Conservation (phyloP, 2,797 vertebrate species). For the Halcyon chelicuti region DNA sequence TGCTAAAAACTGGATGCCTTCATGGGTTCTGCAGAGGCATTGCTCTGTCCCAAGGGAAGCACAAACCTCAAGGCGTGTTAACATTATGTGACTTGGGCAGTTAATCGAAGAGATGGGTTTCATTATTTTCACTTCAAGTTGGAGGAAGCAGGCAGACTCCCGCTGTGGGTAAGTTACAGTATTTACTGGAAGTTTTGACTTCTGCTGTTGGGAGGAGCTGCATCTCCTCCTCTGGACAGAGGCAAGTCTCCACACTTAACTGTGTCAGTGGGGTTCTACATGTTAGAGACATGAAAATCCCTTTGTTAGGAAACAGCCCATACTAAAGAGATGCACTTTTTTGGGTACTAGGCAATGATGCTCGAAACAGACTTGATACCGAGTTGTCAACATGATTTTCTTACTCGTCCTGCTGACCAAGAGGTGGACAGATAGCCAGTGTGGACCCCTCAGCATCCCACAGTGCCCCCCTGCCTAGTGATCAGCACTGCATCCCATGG, state of each 20-base stretch:
- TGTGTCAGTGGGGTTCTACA: rapidly evolving
- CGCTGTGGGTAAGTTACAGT: background rate
- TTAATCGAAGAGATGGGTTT: background rate
- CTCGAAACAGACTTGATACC: background rate
- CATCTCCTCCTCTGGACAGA: background rate
- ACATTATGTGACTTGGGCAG: background rate
- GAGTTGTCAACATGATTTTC: background rate
- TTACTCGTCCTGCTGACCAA: background rate
- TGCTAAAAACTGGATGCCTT: background rate
- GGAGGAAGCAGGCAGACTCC: background rate
- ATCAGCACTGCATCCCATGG: rapidly evolving
- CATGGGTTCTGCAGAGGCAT: background rate
- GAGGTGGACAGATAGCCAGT: rapidly evolving
- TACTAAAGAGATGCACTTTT: background rate
- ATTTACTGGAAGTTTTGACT: background rate
- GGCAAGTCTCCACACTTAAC: background rate
- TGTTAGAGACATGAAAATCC: rapidly evolving
- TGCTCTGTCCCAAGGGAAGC: background rate
- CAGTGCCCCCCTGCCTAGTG: rapidly evolving
- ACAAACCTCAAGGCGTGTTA: background rate
- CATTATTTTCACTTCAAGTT: background rate
- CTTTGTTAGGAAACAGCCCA: background rate
- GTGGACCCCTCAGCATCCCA: background rate
- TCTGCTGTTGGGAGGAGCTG: background rate
- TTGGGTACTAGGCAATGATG: too few relatives aligned